Evolutionary conservation across 2,888 invertebrate species (phyloP).

Genomic region (Uropetala carovei): DNA sequence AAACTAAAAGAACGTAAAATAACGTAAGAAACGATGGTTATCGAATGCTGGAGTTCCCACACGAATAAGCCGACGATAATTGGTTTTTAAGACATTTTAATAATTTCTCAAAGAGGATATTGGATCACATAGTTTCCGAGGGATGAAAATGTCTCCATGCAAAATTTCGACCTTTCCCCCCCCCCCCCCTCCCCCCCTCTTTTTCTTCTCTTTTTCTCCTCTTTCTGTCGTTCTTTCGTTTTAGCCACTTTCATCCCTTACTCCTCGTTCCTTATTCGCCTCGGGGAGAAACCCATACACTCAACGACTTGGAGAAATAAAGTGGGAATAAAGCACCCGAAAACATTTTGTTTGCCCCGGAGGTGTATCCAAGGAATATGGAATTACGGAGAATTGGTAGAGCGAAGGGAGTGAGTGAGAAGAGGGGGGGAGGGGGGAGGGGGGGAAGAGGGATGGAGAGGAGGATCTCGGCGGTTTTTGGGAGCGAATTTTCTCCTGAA

Average conservation of each 20-base stretch:
- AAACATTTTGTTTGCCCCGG: slow-evolving; percentile 35
- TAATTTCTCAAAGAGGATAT: too few species aligned
- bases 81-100: too few species aligned
- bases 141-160: not conserved
- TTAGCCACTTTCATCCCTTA: slow-evolving; percentile 21
- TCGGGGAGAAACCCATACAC: not conserved
- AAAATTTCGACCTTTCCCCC: slow-evolving; percentile 32
- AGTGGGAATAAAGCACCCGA: not conserved
- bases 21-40: too few species aligned
- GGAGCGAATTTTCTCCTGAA: not conserved
- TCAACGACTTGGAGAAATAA: slow-evolving; percentile 7
- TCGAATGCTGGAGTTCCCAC: too few species aligned
- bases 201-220: not conserved
- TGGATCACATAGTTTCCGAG: too few species aligned
- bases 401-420: not conserved
- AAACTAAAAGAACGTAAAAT: too few species aligned
- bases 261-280: slow-evolving; percentile 29
- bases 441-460: not conserved
- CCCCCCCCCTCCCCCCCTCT: not conserved
- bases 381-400: not conserved
- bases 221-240: not conserved
- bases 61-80: too few species aligned
- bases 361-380: slow-evolving; percentile 13
- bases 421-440: not conserved
- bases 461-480: not conserved